Evolutionary conservation across 2,113 vertebrate genomes (phyloP).

Genomic region (Lanius ludovicianus): DNA sequence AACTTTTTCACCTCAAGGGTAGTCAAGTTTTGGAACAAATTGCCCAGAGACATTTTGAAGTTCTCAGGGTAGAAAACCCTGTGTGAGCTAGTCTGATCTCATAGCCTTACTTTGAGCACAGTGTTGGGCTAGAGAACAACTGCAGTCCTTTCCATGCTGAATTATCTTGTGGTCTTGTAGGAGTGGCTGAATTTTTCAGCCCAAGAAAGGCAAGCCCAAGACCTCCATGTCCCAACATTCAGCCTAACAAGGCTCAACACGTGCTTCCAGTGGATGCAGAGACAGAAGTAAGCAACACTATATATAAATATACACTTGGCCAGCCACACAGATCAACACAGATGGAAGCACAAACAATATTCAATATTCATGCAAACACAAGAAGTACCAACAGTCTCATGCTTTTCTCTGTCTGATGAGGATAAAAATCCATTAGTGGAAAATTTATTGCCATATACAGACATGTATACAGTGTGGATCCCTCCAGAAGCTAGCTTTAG

Average conservation of each 20-base stretch:
- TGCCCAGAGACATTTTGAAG: neutral
- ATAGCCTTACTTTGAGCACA: neutral
- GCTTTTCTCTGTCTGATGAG: neutral
- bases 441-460: neutral
- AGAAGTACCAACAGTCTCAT: neutral
- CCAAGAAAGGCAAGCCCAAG: neutral
- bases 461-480: neutral
- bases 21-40: neutral
- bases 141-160: neutral
- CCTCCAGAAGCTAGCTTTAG: neutral
- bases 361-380: neutral
- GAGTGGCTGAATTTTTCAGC: neutral
- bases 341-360: neutral
- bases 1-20: neutral
- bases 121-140: neutral
- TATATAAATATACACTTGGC: neutral
- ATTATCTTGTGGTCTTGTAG: neutral
- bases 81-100: neutral
- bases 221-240: neutral
- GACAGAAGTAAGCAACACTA: neutral
- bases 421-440: neutral
- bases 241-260: neutral
- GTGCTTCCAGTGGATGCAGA: neutral
- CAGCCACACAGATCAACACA: neutral
- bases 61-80: neutral